Percentiles rank a stretch among this genome's conserved stretches.
Evolutionary conservation across 2,113 vertebrate genomes (phyloP).

Genomic region (Pseudopipra pipra): DNA sequence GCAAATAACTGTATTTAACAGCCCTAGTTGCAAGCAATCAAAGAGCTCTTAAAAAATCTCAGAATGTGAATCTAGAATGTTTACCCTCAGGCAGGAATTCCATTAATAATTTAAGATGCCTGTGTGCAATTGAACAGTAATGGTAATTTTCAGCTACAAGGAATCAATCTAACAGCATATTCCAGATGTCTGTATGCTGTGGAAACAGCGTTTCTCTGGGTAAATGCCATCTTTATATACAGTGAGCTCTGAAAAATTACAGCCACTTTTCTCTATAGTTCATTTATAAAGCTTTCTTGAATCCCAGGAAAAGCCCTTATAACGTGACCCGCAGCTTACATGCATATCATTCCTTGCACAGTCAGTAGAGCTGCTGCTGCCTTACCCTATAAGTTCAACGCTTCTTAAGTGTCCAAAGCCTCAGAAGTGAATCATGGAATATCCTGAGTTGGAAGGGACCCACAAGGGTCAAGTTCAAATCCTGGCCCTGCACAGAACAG

Average conservation of each 20-base stretch:
- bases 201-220: background rate
- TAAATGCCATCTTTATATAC: slow-evolving; percentile 4
- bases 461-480: background rate
- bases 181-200: background rate
- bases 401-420: background rate
- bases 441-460: background rate
- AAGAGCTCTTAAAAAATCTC: slow-evolving; percentile 31
- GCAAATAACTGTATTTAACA: slow-evolving; percentile 55
- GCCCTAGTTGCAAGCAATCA: slow-evolving; percentile 22
- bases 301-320: background rate
- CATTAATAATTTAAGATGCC: slow-evolving; percentile 49
- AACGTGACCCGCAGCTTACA: background rate
- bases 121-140: slow-evolving; percentile 27
- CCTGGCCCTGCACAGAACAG: background rate
- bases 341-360: rapidly evolving
- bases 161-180: background rate
- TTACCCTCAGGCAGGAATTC: slow-evolving; percentile 17
- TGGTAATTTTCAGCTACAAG: slow-evolving; percentile 34
- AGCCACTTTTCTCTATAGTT: background rate
- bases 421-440: background rate
- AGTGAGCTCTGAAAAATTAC: background rate
- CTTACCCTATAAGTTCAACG: background rate
- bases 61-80: slow-evolving; percentile 13
- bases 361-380: background rate
- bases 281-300: background rate